phyloP scores from a whole-genome alignment of 2,888 invertebrate species.

The Melikaiella ostensackeni region DNA sequence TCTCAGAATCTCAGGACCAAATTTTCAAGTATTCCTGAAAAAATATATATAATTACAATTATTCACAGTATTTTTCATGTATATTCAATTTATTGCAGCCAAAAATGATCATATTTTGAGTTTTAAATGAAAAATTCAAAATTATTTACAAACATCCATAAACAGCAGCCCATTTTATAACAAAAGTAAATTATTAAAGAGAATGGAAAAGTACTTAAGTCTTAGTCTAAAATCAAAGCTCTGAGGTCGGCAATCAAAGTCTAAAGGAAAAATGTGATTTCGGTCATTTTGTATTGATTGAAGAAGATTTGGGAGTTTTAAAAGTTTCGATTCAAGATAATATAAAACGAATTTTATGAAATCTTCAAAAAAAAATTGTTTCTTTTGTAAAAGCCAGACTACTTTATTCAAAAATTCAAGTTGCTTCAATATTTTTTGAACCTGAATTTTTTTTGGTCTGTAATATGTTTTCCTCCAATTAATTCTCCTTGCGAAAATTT shows the following conservation, averaged over 20 bases:
- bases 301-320: too few species aligned
- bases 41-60: not conserved
- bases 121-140: not conserved
- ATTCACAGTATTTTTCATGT: not conserved
- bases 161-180: not conserved
- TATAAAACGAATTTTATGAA: not conserved
- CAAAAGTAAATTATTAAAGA: not conserved
- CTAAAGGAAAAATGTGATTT: not conserved
- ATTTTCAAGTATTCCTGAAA: constrained; percentile 29
- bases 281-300: not conserved
- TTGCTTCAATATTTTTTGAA: not conserved
- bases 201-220: constrained; percentile 14
- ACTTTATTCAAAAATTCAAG: not conserved
- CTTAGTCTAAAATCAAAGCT: not conserved
- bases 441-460: not conserved
- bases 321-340: too few species aligned
- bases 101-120: not conserved
- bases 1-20: not conserved
- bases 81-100: too few species aligned
- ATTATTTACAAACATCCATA: not conserved
- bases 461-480: too few species aligned
- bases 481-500: too few species aligned
- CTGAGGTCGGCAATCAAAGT: not conserved
- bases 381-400: not conserved
- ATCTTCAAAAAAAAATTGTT: not conserved